Evolutionary conservation across 2,113 vertebrate genomes (phyloP), one percentile per base, ranked within the genome.

Genomic region (Melozone crissalis): DNA sequence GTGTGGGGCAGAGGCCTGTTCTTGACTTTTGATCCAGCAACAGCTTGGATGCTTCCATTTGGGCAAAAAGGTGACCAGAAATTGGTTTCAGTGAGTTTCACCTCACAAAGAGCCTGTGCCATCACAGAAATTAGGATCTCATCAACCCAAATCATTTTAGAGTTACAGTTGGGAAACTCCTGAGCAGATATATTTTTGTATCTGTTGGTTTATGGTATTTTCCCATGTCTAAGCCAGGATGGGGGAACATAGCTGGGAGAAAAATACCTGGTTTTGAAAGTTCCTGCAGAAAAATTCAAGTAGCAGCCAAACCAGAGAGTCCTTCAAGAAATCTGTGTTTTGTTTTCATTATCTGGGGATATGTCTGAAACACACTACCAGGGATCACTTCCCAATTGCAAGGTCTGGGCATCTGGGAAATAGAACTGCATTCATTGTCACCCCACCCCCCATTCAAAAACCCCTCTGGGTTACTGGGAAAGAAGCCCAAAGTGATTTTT

Each of bases 401-500:
- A 22, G 63, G 31, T 62, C 63, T 69, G 33, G 63, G 55, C 30
- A 6, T 9, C 13, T 37, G 49, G 41, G 37, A 15, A 88, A 77
- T 11, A 86, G 51, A 83, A 21, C 10, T 47, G 39, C 52, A 43
- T 88, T 62, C 55, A 83, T 37, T 2, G 1, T 31, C 7, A 7
- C 23, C 6, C 5, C 57, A 46, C 2, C 24, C 13, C 33, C 44
- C 28, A 9, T 59, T 51, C 8, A 43, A 54, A 58, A 78, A 20
- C 3, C 21, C 2, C 0, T 46, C 33, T 2, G 8, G 15, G 17
- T 76, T 82, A 65, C 55, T 80, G 51, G 46, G 37, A 91, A 91
- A 63, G 59, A 46, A 79, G 63, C 87, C 51, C 59, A 74, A 83
- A 94, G 51, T 33, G 39, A 91, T 88, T 90, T 77, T 85, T 77